phyloP scores from a whole-genome alignment of 1,140 invertebrate species.

The Zeugodacus cucurbitae region DNA sequence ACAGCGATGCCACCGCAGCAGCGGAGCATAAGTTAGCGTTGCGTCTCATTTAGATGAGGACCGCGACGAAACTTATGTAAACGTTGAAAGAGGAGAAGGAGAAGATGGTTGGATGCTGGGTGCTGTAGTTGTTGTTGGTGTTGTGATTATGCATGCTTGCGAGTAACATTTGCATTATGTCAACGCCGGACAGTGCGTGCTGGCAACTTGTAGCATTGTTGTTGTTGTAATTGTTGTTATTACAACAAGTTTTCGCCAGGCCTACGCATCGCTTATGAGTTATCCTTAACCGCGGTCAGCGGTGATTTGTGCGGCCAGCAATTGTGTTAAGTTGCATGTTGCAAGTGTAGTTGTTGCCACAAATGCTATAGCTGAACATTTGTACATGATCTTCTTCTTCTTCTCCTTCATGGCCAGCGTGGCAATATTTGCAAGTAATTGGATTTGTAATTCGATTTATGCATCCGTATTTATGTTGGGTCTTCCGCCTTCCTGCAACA shows the following conservation, averaged over 20 bases:
- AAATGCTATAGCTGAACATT: neutral
- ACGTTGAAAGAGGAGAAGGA: neutral
- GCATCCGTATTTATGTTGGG: conserved; percentile 42
- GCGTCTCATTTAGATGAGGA: neutral
- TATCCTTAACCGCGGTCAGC: neutral
- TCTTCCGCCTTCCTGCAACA: neutral
- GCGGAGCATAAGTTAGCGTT: neutral
- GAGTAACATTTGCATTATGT: conserved; percentile 39
- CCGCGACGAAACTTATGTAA: neutral
- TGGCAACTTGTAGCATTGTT: neutral
- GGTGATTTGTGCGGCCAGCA: neutral
- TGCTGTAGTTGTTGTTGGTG: neutral
- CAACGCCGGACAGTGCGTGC: neutral
- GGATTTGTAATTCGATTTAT: conserved; percentile 44
- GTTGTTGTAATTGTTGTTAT: neutral
- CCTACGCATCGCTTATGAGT: conserved; percentile 41
- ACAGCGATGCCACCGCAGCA: neutral
- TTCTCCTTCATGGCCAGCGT: neutral
- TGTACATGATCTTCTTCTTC: neutral
- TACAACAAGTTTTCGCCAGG: neutral
- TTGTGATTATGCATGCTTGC: neutral
- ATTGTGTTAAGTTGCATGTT: neutral
- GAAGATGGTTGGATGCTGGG: neutral
- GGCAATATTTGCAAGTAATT: conserved; percentile 13
- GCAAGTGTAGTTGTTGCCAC: neutral